Conservation (phyloP, 2,113 vertebrate genomes). For the Dromaius novaehollandiae region DNA sequence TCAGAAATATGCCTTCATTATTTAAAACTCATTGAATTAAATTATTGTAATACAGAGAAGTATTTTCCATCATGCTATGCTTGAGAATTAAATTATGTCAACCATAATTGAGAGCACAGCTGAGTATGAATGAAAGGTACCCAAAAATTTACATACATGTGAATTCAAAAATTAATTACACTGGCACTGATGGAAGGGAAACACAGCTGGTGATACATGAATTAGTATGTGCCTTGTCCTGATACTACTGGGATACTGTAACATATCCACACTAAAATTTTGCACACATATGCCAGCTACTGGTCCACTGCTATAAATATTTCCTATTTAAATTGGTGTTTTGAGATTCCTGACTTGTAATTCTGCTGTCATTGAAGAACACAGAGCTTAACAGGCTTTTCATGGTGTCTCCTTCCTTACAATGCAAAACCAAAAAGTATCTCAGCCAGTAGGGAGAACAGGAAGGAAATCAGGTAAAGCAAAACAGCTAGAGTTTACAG, state of each 20-base stretch:
- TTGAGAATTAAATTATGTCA: background rate
- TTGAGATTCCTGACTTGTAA: background rate
- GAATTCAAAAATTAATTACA: background rate
- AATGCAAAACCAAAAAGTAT: background rate
- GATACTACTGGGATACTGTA: background rate
- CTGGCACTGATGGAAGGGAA: background rate
- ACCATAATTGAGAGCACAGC: background rate
- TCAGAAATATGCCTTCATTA: background rate
- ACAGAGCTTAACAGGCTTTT: background rate
- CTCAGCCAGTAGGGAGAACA: background rate
- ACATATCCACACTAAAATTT: background rate
- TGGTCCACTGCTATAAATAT: background rate
- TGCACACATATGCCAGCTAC: background rate
- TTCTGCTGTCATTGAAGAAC: background rate
- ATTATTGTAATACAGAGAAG: background rate
- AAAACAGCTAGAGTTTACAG: background rate
- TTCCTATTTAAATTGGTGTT: background rate
- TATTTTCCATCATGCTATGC: background rate
- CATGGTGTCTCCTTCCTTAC: background rate
- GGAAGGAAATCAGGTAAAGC: background rate
- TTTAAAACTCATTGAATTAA: background rate
- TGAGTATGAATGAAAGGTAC: background rate
- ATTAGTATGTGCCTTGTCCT: background rate
- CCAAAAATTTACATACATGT: background rate
- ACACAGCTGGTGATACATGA: background rate